Conservation (phyloP, 2,797 vertebrate species). For the Todus mexicanus region DNA sequence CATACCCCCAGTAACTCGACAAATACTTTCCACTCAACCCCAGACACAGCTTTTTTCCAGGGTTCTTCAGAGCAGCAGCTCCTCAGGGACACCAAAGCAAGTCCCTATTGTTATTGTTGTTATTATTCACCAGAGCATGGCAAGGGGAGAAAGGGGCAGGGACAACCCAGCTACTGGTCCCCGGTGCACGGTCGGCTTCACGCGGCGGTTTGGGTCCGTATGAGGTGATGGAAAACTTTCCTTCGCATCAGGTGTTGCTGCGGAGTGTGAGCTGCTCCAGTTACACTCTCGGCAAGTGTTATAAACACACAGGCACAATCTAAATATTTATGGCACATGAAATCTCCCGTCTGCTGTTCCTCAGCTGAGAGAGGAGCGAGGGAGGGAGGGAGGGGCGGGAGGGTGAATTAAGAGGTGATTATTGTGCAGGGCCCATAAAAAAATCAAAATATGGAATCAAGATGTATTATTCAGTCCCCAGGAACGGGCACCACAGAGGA, state of each 20-base stretch:
- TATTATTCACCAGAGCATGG: not conserved
- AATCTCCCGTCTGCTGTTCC: constrained; percentile 66
- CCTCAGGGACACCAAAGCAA: not conserved
- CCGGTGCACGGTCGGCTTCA: not conserved
- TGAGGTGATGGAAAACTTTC: constrained; percentile 70
- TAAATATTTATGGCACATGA: constrained; percentile 73
- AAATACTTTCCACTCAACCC: not conserved
- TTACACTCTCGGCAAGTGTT: constrained; percentile 63
- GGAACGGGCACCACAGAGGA: not conserved
- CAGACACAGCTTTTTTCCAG: not conserved
- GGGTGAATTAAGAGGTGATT: constrained; percentile 42
- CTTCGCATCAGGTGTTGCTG: constrained; percentile 61
- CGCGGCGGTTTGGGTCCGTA: not conserved
- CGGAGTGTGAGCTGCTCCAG: constrained; percentile 46
- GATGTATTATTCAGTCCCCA: not conserved
- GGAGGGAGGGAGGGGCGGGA: not conserved
- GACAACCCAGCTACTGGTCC: not conserved
- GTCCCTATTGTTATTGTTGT: accelerated
- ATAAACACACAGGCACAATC: constrained; percentile 73
- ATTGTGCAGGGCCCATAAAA: not conserved
- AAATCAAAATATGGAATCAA: constrained; percentile 6
- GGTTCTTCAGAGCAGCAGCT: not conserved
- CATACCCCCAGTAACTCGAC: accelerated
- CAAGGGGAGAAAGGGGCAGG: not conserved
- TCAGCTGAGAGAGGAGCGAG: not conserved